Evolutionary conservation across 2,797 vertebrate species (phyloP), one percentile per base, ranked within the genome.

Genomic region (Thaleichthys pacificus): DNA sequence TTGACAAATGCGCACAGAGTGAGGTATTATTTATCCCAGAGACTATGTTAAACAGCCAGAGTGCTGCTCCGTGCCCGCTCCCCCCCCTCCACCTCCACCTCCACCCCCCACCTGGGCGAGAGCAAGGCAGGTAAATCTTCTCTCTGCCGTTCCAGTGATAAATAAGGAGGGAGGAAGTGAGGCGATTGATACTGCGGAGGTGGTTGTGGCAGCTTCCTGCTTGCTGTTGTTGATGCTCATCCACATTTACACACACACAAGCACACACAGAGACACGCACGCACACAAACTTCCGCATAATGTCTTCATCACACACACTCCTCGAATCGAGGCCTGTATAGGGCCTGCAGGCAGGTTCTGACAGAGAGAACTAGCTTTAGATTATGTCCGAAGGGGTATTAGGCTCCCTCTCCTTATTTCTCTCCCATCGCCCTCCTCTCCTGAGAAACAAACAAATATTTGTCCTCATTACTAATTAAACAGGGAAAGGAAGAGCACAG

Each of bases 381-480:
- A 91, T 91, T 87, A n/a, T 90, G 89, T 87, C 84, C 75, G 69
- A 71, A 78, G 75, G 80, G 60, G 42, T 69, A 78, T 83, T 83
- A 76, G 74, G 77, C 42, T 72, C 15, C 64, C 69, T 73, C 58
- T 38, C 51, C 30, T 62, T 30, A 2, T 73, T 68, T 72, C 63
- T 12, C 57, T 74, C 51, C 17, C 70, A 69, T 69, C 64, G 64
- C 61, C 62, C 70, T 54, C 85, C 89, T 90, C 79, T 85, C 86
- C 88, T 91, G 88, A 81, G 84, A 91, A 93, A 93, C 92, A 94
- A 92, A 93, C 91, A 93, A 94, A 96, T 95, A 96, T 96, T 96
- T 95, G 94, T 96, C 93, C 95, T 97, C 95, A 97, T 97, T 95
- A 97, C 87, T 97, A 97, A 97, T 98, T 97, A 95, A 97, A 92